These are phyloP conservation scores for Drosophila navojoa DNA, from an alignment of 1,140 invertebrate genomes.

Conservation along the genomic window DNA sequence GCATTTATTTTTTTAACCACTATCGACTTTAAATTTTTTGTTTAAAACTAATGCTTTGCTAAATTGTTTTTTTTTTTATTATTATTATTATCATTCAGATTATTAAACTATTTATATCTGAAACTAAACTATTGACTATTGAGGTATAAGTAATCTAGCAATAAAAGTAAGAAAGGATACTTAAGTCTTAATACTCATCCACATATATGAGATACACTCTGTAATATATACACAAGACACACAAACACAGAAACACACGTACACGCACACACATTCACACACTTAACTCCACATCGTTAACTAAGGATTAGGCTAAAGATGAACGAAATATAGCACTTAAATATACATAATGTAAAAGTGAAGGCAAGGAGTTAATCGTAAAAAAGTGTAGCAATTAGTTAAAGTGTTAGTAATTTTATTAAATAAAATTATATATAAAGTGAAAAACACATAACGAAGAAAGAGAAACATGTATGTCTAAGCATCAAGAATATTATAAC, in stretches of 20 bases:
- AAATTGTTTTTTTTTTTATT: slow-evolving; percentile 61
- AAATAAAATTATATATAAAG: slow-evolving; percentile 72
- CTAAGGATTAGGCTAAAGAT: slow-evolving; percentile 66
- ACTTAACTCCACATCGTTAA: slow-evolving; percentile 50
- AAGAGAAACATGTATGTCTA: slow-evolving; percentile 46
- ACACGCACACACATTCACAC: neutral
- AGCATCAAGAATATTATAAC: slow-evolving; percentile 15
- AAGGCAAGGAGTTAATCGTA: slow-evolving; percentile 30
- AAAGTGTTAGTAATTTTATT: slow-evolving; percentile 83
- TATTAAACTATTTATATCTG: slow-evolving; percentile 78
- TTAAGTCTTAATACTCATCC: slow-evolving; percentile 57
- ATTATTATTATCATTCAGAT: slow-evolving; percentile 57
- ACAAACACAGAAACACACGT: too few relatives aligned
- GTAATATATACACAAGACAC: slow-evolving; percentile 64
- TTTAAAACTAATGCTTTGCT: slow-evolving; percentile 15
- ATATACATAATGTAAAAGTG: slow-evolving; percentile 50
- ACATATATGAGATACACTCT: slow-evolving; percentile 52
- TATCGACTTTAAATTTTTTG: neutral
- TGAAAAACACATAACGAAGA: slow-evolving; percentile 32
- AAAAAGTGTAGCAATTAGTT: slow-evolving; percentile 74
- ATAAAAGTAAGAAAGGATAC: slow-evolving; percentile 64
- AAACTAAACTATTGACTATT: slow-evolving; percentile 81
- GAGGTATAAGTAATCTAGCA: slow-evolving; percentile 77
- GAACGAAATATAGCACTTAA: slow-evolving; percentile 62
- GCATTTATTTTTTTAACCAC: slow-evolving; percentile 7